A percentile compares a stretch with the other conserved stretches of the same genome.
Conservation (phyloP, 2,113 vertebrate species). For the Collichthys lucidus region DNA sequence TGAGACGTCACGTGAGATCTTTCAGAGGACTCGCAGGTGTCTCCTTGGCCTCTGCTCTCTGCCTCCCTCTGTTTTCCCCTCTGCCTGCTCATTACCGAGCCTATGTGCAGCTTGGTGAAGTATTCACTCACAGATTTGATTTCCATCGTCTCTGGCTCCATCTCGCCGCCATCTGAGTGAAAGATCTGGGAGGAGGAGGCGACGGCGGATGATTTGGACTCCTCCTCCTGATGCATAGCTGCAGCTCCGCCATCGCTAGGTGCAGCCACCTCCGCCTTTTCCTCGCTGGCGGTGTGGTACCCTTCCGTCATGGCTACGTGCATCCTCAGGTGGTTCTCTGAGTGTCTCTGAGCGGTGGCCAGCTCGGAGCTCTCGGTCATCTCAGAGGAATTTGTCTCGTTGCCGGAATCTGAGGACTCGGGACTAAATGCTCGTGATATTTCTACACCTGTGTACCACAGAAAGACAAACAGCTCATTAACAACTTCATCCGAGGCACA, state of each 20-base stretch:
- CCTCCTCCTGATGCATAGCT: constrained; percentile 82
- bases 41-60: constrained; percentile 82
- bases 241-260: constrained; percentile 79
- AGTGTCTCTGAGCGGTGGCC: constrained; percentile 93
- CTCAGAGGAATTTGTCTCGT: constrained; percentile 99
- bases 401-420: constrained; percentile 98
- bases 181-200: constrained; percentile 94
- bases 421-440: constrained; percentile 98
- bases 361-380: constrained; percentile 99
- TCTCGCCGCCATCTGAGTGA: constrained; percentile 94
- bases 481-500: constrained; percentile 79
- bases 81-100: constrained; percentile 89
- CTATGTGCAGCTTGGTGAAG: constrained; percentile 95
- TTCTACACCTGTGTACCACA: constrained; percentile 96
- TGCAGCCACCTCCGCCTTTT: constrained; percentile 87
- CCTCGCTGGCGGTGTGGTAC: constrained; percentile 89
- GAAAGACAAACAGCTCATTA: constrained; percentile 89
- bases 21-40: constrained; percentile 83
- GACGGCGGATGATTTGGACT: constrained; percentile 89
- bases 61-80: constrained; percentile 88
- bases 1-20: constrained; percentile 83
- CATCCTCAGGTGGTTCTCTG: constrained; percentile 91
- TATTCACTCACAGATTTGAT: constrained; percentile 97
- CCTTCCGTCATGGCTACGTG: constrained; percentile 90
- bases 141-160: constrained; percentile 99